These are phyloP conservation scores for Fragum sueziense DNA, from an alignment of 2,888 invertebrate genomes.

Conservation along the genomic window DNA sequence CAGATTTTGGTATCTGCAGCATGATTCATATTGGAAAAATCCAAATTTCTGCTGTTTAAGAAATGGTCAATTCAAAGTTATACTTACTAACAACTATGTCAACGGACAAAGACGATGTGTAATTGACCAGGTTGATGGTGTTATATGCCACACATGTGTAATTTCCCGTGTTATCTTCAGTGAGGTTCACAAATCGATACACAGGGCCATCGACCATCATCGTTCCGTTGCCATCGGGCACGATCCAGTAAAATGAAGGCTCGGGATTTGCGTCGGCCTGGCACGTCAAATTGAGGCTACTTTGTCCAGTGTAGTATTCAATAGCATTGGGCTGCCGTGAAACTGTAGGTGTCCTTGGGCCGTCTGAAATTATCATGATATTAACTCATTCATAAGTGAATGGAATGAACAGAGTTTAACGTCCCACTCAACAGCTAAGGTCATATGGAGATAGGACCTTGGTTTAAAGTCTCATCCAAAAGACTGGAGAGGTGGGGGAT, in stretches of 20 bases:
- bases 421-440: too few relatives aligned
- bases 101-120: constrained; percentile 8
- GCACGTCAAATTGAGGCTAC: constrained; percentile 33
- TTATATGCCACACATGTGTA: constrained; percentile 48
- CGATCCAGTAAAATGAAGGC: constrained; percentile 36
- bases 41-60: too few relatives aligned
- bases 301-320: not conserved
- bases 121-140: constrained; percentile 24
- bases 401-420: too few relatives aligned
- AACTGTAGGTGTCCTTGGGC: not conserved
- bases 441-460: too few relatives aligned
- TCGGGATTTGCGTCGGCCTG: constrained; percentile 26
- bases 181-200: constrained; percentile 16
- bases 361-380: not conserved
- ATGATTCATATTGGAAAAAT: too few relatives aligned
- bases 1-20: too few relatives aligned
- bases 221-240: constrained; percentile 20
- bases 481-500: too few relatives aligned
- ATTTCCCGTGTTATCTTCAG: constrained; percentile 26
- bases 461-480: too few relatives aligned
- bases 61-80: too few relatives aligned
- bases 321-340: not conserved
- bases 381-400: too few relatives aligned
- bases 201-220: not conserved
- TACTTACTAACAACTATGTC: constrained; percentile 41